These are phyloP conservation scores for Stegostoma tigrinum DNA, from an alignment of 2,113 vertebrate species.

Conservation along the genomic window DNA sequence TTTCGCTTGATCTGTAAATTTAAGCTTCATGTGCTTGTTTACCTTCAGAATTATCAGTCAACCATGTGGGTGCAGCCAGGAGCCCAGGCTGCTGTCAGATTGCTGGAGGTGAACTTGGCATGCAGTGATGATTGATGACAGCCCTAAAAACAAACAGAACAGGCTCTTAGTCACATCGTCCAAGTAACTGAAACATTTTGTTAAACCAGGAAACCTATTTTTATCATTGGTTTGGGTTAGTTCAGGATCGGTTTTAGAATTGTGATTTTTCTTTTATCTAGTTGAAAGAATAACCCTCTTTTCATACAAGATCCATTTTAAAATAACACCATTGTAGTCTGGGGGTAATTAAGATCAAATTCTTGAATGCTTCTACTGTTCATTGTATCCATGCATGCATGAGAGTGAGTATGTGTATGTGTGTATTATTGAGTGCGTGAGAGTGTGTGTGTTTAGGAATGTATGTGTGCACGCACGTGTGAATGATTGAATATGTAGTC, in stretches of 20 bases:
- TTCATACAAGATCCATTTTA: not conserved
- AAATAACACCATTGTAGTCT: not conserved
- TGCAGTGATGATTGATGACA: not conserved
- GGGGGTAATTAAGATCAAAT: not conserved
- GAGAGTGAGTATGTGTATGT: not conserved
- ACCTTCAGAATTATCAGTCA: slow-evolving; percentile 6
- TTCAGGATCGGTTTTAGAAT: not conserved
- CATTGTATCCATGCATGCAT: not conserved
- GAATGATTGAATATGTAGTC: not conserved
- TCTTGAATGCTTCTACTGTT: not conserved
- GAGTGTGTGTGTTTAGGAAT: not conserved
- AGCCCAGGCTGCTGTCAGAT: not conserved
- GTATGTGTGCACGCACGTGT: too few species aligned
- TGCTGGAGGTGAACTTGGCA: not conserved
- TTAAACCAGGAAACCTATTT: not conserved
- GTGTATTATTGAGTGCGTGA: not conserved
- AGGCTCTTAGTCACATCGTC: not conserved
- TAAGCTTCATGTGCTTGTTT: not conserved
- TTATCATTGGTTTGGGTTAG: not conserved
- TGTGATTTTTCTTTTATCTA: not conserved
- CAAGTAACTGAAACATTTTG: not conserved
- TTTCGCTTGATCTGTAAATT: not conserved
- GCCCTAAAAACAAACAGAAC: slow-evolving; percentile 13
- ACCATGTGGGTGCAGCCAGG: not conserved
- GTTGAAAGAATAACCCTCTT: not conserved